These are phyloP conservation scores for Anneissia japonica DNA, from an alignment of 35 echinoderm and acorn worm species.

Conservation along the genomic window DNA sequence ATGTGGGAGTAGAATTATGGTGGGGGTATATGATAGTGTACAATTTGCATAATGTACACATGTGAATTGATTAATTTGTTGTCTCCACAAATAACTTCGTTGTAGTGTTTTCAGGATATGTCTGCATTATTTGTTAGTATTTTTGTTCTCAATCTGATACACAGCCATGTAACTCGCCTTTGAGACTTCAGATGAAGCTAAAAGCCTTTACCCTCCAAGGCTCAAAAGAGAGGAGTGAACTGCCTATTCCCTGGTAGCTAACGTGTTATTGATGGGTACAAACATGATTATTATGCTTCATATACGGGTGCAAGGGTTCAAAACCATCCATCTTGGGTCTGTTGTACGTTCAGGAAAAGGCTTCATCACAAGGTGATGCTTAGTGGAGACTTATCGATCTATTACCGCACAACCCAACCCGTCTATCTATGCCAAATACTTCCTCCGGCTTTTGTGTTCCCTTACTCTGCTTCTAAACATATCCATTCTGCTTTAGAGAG, in stretches of 20 bases:
- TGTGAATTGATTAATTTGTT: no score
- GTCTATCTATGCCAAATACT: conserved; percentile 1
- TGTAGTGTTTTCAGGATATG: no score
- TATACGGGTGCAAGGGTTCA: not conserved
- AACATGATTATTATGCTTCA: not conserved
- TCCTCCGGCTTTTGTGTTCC: not conserved
- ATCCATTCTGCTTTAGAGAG: no score
- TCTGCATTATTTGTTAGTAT: not conserved
- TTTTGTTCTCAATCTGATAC: not conserved
- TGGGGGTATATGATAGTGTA: no score
- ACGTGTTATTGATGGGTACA: not conserved
- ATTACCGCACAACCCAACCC: not conserved
- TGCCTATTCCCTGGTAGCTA: not conserved
- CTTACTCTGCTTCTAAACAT: not conserved
- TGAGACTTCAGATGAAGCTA: not conserved
- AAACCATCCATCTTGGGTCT: not conserved
- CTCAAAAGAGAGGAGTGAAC: not conserved
- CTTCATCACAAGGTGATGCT: not conserved
- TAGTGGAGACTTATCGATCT: not conserved
- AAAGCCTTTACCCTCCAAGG: not conserved
- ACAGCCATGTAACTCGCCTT: not conserved
- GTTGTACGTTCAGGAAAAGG: not conserved
- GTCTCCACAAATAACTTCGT: no score
- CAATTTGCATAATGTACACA: no score
- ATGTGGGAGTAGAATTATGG: no score